phyloP scores from a whole-genome alignment of 2,113 vertebrate genomes.

The Mormyrus lacerda region DNA sequence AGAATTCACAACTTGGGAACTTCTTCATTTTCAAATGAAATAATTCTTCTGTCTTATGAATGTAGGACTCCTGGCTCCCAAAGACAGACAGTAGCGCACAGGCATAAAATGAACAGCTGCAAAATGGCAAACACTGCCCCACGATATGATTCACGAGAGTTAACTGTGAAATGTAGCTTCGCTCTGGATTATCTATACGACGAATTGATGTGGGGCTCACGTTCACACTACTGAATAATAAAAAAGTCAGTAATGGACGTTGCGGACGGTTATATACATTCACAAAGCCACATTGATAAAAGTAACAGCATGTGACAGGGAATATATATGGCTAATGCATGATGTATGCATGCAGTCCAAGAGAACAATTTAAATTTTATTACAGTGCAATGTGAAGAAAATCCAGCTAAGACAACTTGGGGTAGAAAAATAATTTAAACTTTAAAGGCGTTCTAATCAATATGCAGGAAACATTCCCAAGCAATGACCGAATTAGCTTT shows the following conservation, averaged over 20 bases:
- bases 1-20: neutral
- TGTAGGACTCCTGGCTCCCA: neutral
- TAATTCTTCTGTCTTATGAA: neutral
- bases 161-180: neutral
- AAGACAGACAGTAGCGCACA: neutral
- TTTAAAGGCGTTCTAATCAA: conserved; percentile 19
- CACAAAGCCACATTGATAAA: neutral
- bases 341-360: neutral
- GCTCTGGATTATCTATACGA: neutral
- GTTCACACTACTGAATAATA: neutral
- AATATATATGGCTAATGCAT: neutral
- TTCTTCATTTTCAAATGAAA: neutral
- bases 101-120: neutral
- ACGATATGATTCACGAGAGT: neutral
- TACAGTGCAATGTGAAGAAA: conserved; percentile 11
- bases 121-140: neutral
- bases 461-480: neutral
- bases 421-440: conserved; percentile 12
- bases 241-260: neutral
- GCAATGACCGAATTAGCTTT: neutral
- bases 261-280: neutral
- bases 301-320: neutral
- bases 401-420: conserved; percentile 20
- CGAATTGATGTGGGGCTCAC: neutral
- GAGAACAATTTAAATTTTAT: neutral